Evolutionary conservation across 2,888 invertebrate species (phyloP).

Genomic region (Drosophila koepferae): DNA sequence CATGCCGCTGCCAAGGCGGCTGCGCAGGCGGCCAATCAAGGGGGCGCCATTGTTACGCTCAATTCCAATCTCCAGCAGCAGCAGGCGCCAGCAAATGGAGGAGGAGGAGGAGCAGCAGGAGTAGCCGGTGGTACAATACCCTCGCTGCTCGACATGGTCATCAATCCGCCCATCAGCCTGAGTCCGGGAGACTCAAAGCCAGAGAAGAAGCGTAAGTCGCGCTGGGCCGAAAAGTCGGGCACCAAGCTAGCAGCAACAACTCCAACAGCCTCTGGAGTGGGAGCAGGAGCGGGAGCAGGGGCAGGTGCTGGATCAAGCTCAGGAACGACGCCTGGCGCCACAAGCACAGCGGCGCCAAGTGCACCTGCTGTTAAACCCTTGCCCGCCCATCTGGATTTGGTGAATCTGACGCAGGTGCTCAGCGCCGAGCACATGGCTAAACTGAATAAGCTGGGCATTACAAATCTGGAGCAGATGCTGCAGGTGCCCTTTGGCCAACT

Average conservation of each 20-base stretch:
- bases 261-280: no score
- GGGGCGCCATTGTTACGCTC: conserved; percentile 36
- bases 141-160: conserved; percentile 84
- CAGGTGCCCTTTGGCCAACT: conserved; percentile 88
- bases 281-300: no score
- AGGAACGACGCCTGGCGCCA: neutral
- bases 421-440: conserved; percentile 87
- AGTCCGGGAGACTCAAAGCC: conserved; percentile 41
- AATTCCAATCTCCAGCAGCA: conserved; percentile 31
- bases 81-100: conserved; percentile 4
- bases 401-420: conserved; percentile 87
- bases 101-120: conserved; percentile 6
- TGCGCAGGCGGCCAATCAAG: conserved; percentile 38
- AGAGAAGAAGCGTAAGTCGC: conserved; percentile 83
- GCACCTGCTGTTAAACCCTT: conserved; percentile 36
- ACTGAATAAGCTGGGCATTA: conserved; percentile 87
- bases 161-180: conserved; percentile 79
- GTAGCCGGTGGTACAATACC: conserved; percentile 64
- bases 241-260: conserved; percentile 13
- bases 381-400: conserved; percentile 86
- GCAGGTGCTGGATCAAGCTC: no score
- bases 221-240: conserved; percentile 81
- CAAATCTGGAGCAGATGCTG: conserved; percentile 87
- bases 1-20: conserved; percentile 40
- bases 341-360: neutral